Base-by-base conservation (phyloP, 2,797 vertebrate species). In the Australoheros facetus region DNA sequence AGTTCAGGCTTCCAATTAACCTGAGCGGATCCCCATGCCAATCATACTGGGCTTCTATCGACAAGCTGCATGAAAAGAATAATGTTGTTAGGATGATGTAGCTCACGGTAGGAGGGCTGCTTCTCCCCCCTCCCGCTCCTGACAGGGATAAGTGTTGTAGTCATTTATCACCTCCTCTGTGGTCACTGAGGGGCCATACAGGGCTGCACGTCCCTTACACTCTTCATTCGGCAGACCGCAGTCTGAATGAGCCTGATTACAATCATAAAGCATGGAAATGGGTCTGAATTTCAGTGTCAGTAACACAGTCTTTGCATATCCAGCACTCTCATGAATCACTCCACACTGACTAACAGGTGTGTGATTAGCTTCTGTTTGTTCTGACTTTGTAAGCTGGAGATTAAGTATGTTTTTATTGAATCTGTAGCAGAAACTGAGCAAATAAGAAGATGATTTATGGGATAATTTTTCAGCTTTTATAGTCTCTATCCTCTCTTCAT, bases 1-100 rank as follows among this genome's bases (percentile, higher is more conserved):
- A 96, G 95, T 96, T 96, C 96, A 96, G 95, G 93, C 95, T 96
- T 96, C 96, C 95, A 96, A 96, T 96, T 96, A 96, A 96, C 96
- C 96, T 95, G 95, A 95, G 95, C 94, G 93, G 94, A 94, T 96
- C 93, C 92, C 94, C 94, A 94, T 93, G 95, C 95, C 95, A 96
- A 95, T 96, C 95, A 95, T 91, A 81, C 91, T 51, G 93, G 91
- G 93, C 90, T 92, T 91, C 93, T 95, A 96, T 96, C 94, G 95
- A 96, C 95, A 96, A 95, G 92, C 92, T 82, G 81, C 94, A 93
- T 94, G 94, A 96, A 96, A 96, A 96, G 94, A 96, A 95, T 96
- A 94, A 96, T 95, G 95, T 96, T 95, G 95, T 96, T 94, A 94
- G 76, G 93, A 94, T 95, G 96, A 95, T 96, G 93, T 91, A 94